Base-by-base conservation (phyloP, 1,140 invertebrate species). In the Anastrepha ludens region DNA sequence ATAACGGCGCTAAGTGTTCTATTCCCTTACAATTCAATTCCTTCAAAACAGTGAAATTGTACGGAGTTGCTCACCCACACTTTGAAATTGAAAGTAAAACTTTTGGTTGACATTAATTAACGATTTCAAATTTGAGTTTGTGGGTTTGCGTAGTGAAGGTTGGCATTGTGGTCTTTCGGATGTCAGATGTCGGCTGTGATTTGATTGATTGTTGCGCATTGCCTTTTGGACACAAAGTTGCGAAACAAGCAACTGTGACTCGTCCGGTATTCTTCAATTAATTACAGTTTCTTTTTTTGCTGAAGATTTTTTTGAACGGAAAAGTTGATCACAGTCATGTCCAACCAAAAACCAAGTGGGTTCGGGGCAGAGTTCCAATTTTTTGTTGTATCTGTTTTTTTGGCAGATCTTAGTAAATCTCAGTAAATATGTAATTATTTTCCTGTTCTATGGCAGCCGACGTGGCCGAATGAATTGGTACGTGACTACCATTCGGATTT, bases 91-190 rank as follows among this genome's bases (percentile, higher is more conserved):
- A 41, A 67, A 39, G 64, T 67, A 67, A 39, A 67, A 67, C 64
- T 67, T 67, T 67, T 67, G 29, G 64, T 20, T 67, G 64, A 67
- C 64, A 67, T 67, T 67, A 67, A 67, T 67, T 67, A 67, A 67
- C 64, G 64, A 67, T 67, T 67, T 20, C 64, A 20, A 39, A 11
- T 67, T 67, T 67, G 11, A 39, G 64, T 39, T 55, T 29, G 64
- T 20, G 64, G 64, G 13, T 39, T 29, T 67, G 39, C 39, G 20
- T 67, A 8, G 64, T 8, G 64, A 41, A 67, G 39, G 64, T n/a
- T 20, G 64, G 64, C 64, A 39, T 67, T 3, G 64, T 67, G 64
- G 64, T 67, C 64, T 67, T 8, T 13, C 20, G 39, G 13, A 67
- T 67, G 64, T 13, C 20, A 13, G 13, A 67, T 67, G 64, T 67